A percentile compares a stretch with the other conserved stretches of the same genome.
Conservation (phyloP, 2,888 invertebrate species). For the Oligia fasciuncula region DNA sequence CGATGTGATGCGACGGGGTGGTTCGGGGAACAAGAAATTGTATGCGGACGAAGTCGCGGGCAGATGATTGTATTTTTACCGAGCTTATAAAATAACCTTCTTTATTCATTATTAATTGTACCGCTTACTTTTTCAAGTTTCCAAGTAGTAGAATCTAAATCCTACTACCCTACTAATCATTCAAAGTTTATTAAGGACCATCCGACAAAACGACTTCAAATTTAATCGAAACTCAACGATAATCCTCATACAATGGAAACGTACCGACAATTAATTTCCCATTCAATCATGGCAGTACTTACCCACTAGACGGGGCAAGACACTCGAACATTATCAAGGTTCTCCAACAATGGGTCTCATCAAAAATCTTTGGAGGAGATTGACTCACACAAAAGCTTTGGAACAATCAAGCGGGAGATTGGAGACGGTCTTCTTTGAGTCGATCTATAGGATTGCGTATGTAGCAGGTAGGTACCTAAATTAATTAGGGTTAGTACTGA, state of each 20-base stretch:
- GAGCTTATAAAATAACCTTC: neutral
- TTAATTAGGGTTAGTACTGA: no score
- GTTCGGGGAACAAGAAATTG: neutral
- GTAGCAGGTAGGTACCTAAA: conserved; percentile 74
- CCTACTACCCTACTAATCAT: neutral
- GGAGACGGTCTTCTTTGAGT: conserved; percentile 82
- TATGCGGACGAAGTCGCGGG: neutral
- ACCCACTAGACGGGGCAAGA: conserved; percentile 3
- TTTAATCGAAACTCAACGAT: conserved; percentile 15
- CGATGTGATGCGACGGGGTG: neutral
- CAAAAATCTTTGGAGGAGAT: conserved; percentile 72
- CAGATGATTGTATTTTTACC: neutral
- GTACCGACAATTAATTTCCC: conserved; percentile 55
- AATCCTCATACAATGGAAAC: conserved; percentile 65
- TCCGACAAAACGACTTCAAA: conserved; percentile 1
- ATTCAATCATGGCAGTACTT: conserved; percentile 54
- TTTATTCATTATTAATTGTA: neutral
- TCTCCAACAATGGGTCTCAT: conserved; percentile 71
- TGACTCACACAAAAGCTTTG: conserved; percentile 79
- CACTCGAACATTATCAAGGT: conserved; percentile 31
- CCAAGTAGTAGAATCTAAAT: neutral
- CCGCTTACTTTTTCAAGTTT: neutral
- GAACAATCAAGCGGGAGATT: conserved; percentile 77
- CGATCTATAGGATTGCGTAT: conserved; percentile 80
- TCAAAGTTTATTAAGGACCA: conserved; percentile 15